These are phyloP conservation scores for Macrobrachium nipponense DNA, from an alignment of 1,140 invertebrate species.

Conservation along the genomic window DNA sequence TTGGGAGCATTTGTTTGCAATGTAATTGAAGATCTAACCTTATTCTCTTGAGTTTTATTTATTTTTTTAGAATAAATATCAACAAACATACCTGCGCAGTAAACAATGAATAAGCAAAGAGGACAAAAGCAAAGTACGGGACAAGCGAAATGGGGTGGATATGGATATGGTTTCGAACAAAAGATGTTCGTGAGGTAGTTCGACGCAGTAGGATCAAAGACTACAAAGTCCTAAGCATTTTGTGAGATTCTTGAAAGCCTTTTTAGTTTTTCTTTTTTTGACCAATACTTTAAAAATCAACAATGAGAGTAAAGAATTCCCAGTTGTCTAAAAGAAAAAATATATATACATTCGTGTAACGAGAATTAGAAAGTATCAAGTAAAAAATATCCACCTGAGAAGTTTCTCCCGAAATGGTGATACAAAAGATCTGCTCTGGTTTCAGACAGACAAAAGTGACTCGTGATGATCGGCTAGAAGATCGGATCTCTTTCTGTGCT, in stretches of 20 bases:
- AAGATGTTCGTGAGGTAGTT: slow-evolving; percentile 36
- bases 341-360: too few species aligned
- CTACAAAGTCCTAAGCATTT: slow-evolving; percentile 31
- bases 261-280: not conserved
- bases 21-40: too few species aligned
- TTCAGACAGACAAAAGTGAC: slow-evolving; percentile 22
- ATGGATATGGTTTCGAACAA: slow-evolving; percentile 34
- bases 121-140: not conserved
- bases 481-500: slow-evolving; percentile 23
- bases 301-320: too few species aligned
- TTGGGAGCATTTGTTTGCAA: too few species aligned
- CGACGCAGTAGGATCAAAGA: slow-evolving; percentile 23
- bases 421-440: not conserved
- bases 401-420: not conserved
- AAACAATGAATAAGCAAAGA: not conserved
- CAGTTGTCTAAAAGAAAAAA: too few species aligned
- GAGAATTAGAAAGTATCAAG: not conserved
- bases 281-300: not conserved
- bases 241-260: slow-evolving; percentile 21
- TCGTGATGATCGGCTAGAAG: slow-evolving; percentile 30
- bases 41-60: too few species aligned
- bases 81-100: too few species aligned
- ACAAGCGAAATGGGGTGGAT: not conserved
- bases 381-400: slow-evolving; percentile 9
- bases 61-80: too few species aligned